A percentile compares a stretch with the other conserved stretches of the same genome.
These are phyloP conservation scores for Phocoena phocoena DNA, from an alignment of 2,113 vertebrate genomes.

Conservation along the genomic window DNA sequence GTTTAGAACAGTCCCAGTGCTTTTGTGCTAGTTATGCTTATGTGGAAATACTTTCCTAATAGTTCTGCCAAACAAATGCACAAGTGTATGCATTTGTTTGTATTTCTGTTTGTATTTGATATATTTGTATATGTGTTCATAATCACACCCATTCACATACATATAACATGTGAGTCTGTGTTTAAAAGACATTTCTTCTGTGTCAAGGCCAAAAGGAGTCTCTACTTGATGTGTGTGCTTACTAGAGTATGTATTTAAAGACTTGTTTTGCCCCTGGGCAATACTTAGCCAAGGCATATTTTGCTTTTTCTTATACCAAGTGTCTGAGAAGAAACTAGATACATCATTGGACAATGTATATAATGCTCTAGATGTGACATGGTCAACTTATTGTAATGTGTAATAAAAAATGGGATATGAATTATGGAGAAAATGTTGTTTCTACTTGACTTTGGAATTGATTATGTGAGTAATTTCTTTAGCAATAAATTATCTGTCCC, in stretches of 20 bases:
- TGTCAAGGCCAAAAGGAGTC: background rate
- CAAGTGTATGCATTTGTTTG: background rate
- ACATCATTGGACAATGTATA: background rate
- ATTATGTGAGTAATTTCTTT: background rate
- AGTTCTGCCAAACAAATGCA: background rate
- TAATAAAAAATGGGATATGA: background rate
- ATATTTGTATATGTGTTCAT: background rate
- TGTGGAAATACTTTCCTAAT: background rate
- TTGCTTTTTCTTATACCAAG: background rate
- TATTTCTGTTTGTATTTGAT: background rate
- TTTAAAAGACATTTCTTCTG: slow-evolving; percentile 15
- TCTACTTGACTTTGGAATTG: slow-evolving; percentile 22
- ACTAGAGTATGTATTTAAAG: background rate
- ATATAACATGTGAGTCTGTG: background rate
- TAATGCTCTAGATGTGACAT: background rate
- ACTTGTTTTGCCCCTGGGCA: background rate
- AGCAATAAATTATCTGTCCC: background rate
- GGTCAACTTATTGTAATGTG: background rate
- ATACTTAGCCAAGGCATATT: background rate
- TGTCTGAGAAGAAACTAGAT: slow-evolving; percentile 23
- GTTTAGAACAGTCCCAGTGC: background rate
- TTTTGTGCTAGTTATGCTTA: background rate
- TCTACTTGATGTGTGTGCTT: background rate
- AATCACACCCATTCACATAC: background rate
- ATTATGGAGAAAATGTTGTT: slow-evolving; percentile 5